These are phyloP conservation scores for Gobio gobio DNA, from an alignment of 2,113 vertebrate species.

Conservation along the genomic window DNA sequence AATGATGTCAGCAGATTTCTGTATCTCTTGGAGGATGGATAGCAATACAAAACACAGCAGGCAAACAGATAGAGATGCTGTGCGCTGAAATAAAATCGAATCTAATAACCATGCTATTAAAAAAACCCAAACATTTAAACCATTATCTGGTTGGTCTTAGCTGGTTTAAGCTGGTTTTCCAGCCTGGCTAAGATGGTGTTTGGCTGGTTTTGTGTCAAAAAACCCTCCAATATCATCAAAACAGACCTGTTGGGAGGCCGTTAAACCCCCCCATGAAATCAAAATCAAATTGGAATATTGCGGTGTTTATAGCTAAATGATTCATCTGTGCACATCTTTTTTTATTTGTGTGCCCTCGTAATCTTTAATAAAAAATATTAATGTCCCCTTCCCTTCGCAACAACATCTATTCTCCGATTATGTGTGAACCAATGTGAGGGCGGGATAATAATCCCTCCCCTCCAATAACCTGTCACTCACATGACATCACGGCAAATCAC, in stretches of 20 bases:
- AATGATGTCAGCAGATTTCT: constrained; percentile 82
- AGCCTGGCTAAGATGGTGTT: neutral
- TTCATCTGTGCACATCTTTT: neutral
- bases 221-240: neutral
- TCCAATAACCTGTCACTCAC: too few species aligned
- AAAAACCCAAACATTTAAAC: neutral
- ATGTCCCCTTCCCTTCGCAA: too few species aligned
- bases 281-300: too few species aligned
- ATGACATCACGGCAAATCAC: neutral
- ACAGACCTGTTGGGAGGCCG: neutral
- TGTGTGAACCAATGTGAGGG: too few species aligned
- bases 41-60: constrained; percentile 65
- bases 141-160: neutral
- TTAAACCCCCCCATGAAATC: neutral
- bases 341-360: too few species aligned
- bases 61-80: constrained; percentile 55
- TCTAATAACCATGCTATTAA: neutral
- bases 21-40: constrained; percentile 65
- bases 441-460: too few species aligned
- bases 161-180: neutral
- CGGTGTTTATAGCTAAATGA: neutral
- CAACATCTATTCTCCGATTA: too few species aligned
- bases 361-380: too few species aligned
- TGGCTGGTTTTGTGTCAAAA: neutral
- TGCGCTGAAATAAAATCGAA: neutral